Base-by-base conservation (phyloP, 2,797 vertebrate genomes). In the Enteromius viviparus region DNA sequence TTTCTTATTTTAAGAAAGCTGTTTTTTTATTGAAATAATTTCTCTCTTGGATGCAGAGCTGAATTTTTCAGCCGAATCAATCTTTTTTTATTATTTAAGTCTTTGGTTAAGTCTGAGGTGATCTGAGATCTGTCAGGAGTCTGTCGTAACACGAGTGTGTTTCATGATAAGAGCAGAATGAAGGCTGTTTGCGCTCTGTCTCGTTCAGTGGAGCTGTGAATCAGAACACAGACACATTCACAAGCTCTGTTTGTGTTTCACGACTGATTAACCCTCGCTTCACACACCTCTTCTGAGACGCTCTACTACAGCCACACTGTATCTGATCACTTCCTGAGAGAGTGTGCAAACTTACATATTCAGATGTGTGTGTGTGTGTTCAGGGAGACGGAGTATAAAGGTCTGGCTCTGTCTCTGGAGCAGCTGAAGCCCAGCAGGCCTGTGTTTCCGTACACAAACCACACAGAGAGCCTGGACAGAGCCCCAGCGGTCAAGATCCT, bases 371-470 rank as follows among this genome's bases (percentile, higher is more conserved):
- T 64, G 15, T 68, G 40, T 62, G 87, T 83, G 75, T 83, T 29
- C 86, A 99, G 98, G 91, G 97, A 99, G 89, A 97, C 96, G 0
- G 97, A 99, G 89, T 99, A 98, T 86, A 98, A 98, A 93, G 97
- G 97, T 70, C 93, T 99, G 9, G 97, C 98, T 90, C 95, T 99
- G 69, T 99, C 98, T n/a, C 89, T 99, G 91, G 98, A 99, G 93
- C 98, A 99, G 93, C 93, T 96, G 89, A 93, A 95, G 14, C 94
- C 95, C 88, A 94, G 93, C 84, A 98, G 97, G 92, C 93, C 95
- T 21, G 90, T 95, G 3, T 97, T 97, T 87, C 92, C 95, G 84
- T 97, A 95, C 51, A 89, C 92, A 89, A 96, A 93, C 89, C 93
- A 93, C 9, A 86, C 37, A 87, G 95, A 96, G 85, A 96, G 96